A percentile compares a stretch with the other conserved stretches of the same genome.
phyloP scores from a whole-genome alignment of 37 sponge, comb jelly and placozoan species.

The Halisarca cf. caerulea region DNA sequence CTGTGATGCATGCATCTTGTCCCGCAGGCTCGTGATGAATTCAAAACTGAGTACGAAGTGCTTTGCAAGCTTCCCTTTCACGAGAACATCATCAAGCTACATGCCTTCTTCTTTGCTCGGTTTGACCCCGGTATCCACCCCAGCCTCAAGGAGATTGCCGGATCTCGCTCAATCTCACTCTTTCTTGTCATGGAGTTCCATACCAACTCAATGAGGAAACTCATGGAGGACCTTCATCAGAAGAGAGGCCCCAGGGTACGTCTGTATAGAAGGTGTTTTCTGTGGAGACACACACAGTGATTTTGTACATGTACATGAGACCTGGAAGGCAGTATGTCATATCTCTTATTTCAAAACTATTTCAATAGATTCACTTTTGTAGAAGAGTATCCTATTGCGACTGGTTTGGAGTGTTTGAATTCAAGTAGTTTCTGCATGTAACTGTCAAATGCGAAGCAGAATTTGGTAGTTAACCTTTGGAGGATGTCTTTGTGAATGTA shows the following conservation, averaged over 20 bases:
- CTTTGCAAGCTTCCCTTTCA: conserved; percentile 78
- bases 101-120: conserved; percentile 88
- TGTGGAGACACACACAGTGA: too few relatives aligned
- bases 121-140: conserved; percentile 43
- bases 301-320: too few relatives aligned
- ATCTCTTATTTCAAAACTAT: too few relatives aligned
- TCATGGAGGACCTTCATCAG: conserved; percentile 26
- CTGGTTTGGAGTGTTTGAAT: too few relatives aligned
- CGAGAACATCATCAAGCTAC: conserved; percentile 81
- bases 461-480: too few relatives aligned
- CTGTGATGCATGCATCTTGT: not conserved
- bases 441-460: too few relatives aligned
- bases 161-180: conserved; percentile 59
- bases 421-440: too few relatives aligned
- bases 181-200: conserved; percentile 79
- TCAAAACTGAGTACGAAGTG: conserved; percentile 81
- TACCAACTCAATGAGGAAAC: conserved; percentile 50
- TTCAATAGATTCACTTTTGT: too few relatives aligned
- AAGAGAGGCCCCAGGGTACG: conserved; percentile 65
- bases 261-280: too few relatives aligned
- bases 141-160: conserved; percentile 19
- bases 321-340: too few relatives aligned
- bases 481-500: too few relatives aligned
- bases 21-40: conserved; percentile 51
- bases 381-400: too few relatives aligned